Conservation (phyloP, 1,140 invertebrate species). For the Zaprionus nigranus region DNA sequence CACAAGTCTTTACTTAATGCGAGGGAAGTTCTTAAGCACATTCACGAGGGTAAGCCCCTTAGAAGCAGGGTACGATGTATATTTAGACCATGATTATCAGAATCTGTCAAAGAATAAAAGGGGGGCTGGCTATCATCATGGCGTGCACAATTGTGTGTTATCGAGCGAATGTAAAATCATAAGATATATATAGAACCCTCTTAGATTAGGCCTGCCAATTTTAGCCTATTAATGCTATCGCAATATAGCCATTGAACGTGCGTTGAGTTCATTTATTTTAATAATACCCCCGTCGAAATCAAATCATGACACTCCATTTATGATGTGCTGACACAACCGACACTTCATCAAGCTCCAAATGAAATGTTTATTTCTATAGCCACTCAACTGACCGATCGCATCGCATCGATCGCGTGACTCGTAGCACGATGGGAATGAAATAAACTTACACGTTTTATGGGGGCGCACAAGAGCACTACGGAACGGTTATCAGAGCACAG, state of each 20-base stretch:
- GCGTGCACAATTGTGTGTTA: not conserved
- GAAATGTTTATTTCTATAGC: conserved; percentile 21
- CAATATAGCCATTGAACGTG: not conserved
- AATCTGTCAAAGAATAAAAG: not conserved
- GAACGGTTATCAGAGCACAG: conserved; percentile 37
- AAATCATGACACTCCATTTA: not conserved
- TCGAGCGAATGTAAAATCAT: conserved; percentile 5
- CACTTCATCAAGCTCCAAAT: not conserved
- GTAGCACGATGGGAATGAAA: conserved; percentile 47
- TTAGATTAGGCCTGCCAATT: not conserved
- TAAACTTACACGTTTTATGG: conserved; percentile 78
- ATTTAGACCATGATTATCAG: not conserved
- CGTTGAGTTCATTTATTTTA: conserved; percentile 6
- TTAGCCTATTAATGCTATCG: not conserved
- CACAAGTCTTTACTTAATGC: not conserved
- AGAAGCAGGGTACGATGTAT: not conserved
- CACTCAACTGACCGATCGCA: conserved; percentile 4
- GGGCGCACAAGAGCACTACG: not conserved
- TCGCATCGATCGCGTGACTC: conserved; percentile 62
- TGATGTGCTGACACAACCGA: not conserved
- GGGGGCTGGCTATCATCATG: not conserved
- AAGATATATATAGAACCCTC: conserved; percentile 3
- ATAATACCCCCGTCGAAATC: not conserved
- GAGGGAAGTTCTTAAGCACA: not conserved
- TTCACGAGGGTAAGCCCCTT: not conserved